phyloP scores from a whole-genome alignment of 53 echinoderm and acorn worm genomes.

The Stichopus horrens region DNA sequence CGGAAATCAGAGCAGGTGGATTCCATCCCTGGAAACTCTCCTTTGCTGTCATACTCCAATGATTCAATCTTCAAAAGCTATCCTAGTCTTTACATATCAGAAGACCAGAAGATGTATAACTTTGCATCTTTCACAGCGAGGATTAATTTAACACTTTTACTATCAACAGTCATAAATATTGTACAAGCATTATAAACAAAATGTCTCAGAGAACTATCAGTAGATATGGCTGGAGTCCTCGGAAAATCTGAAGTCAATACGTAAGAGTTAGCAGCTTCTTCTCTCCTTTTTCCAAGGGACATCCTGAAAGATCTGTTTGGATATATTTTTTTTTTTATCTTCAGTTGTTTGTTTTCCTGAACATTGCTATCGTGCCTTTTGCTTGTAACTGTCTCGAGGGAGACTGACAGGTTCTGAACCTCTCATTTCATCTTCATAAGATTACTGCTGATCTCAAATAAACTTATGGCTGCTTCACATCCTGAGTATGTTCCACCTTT shows the following conservation, averaged over 20 bases:
- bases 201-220: not conserved
- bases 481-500: too few species aligned
- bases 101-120: not conserved
- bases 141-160: constrained; percentile 44
- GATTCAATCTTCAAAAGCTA: not conserved
- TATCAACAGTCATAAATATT: constrained; percentile 43
- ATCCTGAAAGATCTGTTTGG: not conserved
- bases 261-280: not conserved
- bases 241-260: too few species aligned
- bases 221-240: not conserved
- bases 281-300: not conserved
- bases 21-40: not conserved
- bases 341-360: not conserved
- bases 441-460: too few species aligned
- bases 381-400: not conserved
- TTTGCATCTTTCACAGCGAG: not conserved
- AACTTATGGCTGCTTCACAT: too few species aligned
- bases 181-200: constrained; percentile 36
- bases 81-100: not conserved
- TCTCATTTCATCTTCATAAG: too few species aligned
- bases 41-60: not conserved
- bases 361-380: not conserved
- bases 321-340: not conserved
- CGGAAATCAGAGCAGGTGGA: not conserved
- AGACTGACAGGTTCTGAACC: too few species aligned